These are phyloP conservation scores for Ispidina lecontei DNA, from an alignment of 2,797 vertebrate species.

Conservation along the genomic window DNA sequence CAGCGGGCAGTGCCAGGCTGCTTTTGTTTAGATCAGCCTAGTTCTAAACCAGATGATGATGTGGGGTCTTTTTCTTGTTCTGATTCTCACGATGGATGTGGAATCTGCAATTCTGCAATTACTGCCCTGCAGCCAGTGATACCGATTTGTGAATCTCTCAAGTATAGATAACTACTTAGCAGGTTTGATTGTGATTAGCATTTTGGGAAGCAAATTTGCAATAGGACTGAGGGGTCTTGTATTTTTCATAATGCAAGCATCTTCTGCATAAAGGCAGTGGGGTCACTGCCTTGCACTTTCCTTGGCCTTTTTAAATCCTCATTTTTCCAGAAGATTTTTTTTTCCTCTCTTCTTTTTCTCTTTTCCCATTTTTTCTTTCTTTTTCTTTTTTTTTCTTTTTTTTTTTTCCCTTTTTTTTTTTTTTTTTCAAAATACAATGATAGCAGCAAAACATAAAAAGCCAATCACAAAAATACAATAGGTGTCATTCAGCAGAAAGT, in stretches of 20 bases:
- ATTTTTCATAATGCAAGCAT: conserved; percentile 18
- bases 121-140: neutral
- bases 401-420: neutral
- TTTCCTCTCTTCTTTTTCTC: neutral
- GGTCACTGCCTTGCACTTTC: neutral
- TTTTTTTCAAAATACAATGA: conserved; percentile 10
- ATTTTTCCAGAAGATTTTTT: neutral
- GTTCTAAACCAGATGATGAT: conserved; percentile 26
- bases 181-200: conserved; percentile 38
- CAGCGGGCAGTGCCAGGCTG: neutral
- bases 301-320: neutral
- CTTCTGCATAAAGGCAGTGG: neutral
- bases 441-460: neutral
- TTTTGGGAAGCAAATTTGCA: conserved; percentile 46
- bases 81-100: conserved; percentile 1
- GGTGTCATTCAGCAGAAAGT: neutral
- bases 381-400: neutral
- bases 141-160: conserved; percentile 34
- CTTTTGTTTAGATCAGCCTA: conserved; percentile 26
- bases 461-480: conserved; percentile 3
- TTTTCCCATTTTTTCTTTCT: neutral
- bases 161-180: conserved; percentile 23
- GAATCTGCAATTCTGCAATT: conserved; percentile 40
- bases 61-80: neutral
- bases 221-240: neutral